A percentile compares a stretch with the other conserved stretches of the same genome.
Conservation (phyloP, 1,140 invertebrate genomes). For the Drosophila fuyamai region DNA sequence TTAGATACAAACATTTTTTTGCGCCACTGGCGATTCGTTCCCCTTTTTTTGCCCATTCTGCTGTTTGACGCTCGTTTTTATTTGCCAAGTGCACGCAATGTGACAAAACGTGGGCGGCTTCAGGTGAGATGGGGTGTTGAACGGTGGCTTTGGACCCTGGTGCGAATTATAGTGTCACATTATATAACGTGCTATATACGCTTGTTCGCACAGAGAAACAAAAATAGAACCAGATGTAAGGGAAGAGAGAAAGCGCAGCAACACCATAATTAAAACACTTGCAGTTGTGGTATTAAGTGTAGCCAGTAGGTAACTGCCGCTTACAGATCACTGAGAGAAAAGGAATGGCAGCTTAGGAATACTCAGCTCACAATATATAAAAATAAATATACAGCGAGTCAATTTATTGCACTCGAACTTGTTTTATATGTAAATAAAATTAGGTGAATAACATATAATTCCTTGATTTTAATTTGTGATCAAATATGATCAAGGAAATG, state of each 20-base stretch:
- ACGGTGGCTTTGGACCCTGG: conserved; percentile 25
- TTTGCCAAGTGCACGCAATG: conserved; percentile 78
- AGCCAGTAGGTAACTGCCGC: conserved; percentile 18
- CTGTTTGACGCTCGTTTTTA: conserved; percentile 52
- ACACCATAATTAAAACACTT: conserved; percentile 44
- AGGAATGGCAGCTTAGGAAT: not conserved
- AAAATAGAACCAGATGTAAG: conserved; percentile 21
- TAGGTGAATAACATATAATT: too few relatives aligned
- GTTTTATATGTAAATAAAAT: too few relatives aligned
- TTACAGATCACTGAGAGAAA: conserved; percentile 11
- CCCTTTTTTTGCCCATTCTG: not conserved
- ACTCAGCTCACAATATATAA: too few relatives aligned
- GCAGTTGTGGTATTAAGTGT: conserved; percentile 39
- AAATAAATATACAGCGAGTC: too few relatives aligned
- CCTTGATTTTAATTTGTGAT: too few relatives aligned
- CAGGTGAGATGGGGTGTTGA: not conserved
- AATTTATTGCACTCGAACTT: too few relatives aligned
- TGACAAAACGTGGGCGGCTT: conserved; percentile 55
- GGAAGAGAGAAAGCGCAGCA: not conserved
- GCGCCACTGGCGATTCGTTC: conserved; percentile 47
- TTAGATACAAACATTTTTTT: conserved; percentile 71
- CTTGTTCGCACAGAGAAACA: conserved; percentile 14
- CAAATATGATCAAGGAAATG: too few relatives aligned
- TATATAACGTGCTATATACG: conserved; percentile 42
- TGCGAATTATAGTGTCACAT: conserved; percentile 75